Percentiles rank a stretch among this genome's conserved stretches.
These are phyloP conservation scores for Calypte anna DNA, from an alignment of 2,113 vertebrate species.

Conservation along the genomic window DNA sequence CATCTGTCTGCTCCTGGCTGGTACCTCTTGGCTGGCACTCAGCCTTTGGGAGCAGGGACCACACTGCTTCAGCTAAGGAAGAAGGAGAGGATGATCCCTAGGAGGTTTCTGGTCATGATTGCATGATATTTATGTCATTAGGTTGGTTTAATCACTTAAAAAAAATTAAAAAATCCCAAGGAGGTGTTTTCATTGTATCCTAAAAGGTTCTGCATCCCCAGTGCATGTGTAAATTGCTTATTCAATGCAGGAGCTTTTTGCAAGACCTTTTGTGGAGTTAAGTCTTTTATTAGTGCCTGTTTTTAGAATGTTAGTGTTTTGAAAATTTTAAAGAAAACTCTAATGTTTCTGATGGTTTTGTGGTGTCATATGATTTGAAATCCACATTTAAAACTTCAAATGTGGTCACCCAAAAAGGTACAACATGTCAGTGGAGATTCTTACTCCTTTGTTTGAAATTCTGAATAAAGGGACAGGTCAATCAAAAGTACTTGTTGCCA, in stretches of 20 bases:
- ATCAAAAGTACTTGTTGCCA: slow-evolving; percentile 24
- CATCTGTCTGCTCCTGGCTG: slow-evolving; percentile 39
- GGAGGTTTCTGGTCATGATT: background rate
- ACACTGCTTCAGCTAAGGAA: fast-evolving
- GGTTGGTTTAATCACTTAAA: background rate
- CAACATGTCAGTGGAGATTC: background rate
- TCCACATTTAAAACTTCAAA: background rate
- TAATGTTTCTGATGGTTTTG: background rate
- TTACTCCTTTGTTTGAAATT: slow-evolving; percentile 15
- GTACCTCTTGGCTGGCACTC: background rate
- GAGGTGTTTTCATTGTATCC: fast-evolving
- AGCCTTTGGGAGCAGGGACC: background rate
- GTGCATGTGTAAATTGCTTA: background rate
- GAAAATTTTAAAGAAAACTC: background rate
- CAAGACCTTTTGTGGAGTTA: background rate
- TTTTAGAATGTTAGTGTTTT: background rate
- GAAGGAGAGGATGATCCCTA: background rate
- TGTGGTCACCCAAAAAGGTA: background rate
- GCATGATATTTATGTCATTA: background rate
- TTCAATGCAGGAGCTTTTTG: background rate
- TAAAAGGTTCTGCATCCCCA: background rate
- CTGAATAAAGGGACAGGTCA: background rate
- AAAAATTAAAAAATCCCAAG: background rate
- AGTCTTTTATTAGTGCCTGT: background rate
- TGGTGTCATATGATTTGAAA: background rate